Evolutionary conservation across 1,140 invertebrate genomes (phyloP), one percentile per base, ranked within the genome.

Genomic region (Trypoxylus dichotomus): DNA sequence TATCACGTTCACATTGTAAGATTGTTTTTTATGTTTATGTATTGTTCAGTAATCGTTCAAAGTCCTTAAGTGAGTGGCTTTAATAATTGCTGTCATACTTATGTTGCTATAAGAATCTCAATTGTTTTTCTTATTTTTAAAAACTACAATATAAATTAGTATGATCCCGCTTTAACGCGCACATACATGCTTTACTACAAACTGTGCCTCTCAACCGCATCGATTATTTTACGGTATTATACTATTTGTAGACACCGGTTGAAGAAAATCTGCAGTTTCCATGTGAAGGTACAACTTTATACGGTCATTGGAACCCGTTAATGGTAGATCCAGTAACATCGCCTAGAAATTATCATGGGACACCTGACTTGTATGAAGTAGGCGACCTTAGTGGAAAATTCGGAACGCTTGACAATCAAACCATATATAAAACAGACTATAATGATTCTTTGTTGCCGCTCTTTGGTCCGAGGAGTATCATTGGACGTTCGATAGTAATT

Each of bases 321-420:
- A 88, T 91, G 37, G 88, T 95, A 0, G 91, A 92, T 83, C 87
- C 89, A 1, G 87, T 87, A 1, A 85, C 88, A 1, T 89, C 89
- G 27, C 93, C 93, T 0, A 76, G 82, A 29, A 76, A 73, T 43
- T 86, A 86, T 72, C 83, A 83, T 63, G 85, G 95, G 47, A 95
- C 93, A 0, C 90, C 90, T 15, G 96, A 97, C 88, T 92, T 96
- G 82, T 97, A 96, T 84, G 93, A 95, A 88, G 90, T 97, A 81
- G 97, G 97, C 0, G 95, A 98, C 86, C 86, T 98, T 0, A 96
- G 95, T 84, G 93, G 94, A 19, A 98, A 98, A 88, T 96, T 95
- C 86, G 97, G 96, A 0, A 87, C 89, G 1, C 83, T 94, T 2
- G 90, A 92, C 63, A 90, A 90, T 27, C 83, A 89, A 24, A 90